phyloP scores from a whole-genome alignment of 2,113 vertebrate species.

The Trochalopteron elliotii region DNA sequence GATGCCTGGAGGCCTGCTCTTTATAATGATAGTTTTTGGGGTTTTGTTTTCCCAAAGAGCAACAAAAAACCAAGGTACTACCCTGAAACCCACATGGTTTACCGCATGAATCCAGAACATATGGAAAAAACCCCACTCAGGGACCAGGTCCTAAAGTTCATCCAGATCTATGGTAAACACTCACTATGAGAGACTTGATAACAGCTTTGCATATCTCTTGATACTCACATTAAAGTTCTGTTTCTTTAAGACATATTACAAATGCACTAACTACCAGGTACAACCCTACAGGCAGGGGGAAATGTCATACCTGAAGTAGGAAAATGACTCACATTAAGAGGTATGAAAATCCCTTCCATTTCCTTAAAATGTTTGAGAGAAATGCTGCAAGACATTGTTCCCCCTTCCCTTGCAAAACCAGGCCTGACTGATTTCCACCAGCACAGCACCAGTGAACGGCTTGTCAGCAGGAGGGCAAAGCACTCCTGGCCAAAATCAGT shows the following conservation, averaged over 20 bases:
- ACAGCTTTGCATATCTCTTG: background rate
- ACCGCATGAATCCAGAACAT: background rate
- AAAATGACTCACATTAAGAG: background rate
- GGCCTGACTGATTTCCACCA: background rate
- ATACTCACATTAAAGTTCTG: background rate
- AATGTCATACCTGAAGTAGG: background rate
- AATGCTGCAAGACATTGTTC: background rate
- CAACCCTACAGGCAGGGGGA: background rate
- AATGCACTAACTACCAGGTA: background rate
- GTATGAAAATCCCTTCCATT: background rate
- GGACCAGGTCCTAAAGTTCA: background rate
- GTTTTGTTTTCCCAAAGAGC: background rate
- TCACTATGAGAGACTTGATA: background rate
- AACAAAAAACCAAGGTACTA: background rate
- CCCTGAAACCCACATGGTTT: background rate
- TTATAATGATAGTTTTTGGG: background rate
- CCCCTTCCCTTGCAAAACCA: background rate
- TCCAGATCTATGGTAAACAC: background rate
- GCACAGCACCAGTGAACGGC: rapidly evolving
- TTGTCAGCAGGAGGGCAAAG: rapidly evolving
- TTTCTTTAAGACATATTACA: background rate
- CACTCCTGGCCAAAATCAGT: background rate
- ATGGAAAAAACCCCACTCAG: background rate
- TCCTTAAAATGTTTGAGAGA: background rate
- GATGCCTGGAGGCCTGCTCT: background rate